phyloP scores from a whole-genome alignment of 2,888 invertebrate genomes.

The Pollenia amentaria region DNA sequence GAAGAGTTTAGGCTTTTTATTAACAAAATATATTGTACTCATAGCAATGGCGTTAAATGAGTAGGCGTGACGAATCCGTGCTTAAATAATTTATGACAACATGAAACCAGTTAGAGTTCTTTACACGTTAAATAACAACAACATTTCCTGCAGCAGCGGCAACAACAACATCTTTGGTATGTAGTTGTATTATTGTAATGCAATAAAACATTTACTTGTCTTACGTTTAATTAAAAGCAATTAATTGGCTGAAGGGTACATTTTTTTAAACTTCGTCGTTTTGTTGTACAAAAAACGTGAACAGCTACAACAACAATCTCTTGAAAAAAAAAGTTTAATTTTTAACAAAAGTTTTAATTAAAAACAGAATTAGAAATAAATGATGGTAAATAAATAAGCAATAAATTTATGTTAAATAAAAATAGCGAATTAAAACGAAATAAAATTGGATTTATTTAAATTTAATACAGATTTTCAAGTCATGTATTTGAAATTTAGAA shows the following conservation, averaged over 20 bases:
- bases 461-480: too few species aligned
- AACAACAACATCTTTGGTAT: not conserved
- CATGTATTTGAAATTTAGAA: too few species aligned
- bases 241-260: slow-evolving; percentile 69
- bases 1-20: slow-evolving; percentile 62
- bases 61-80: slow-evolving; percentile 76
- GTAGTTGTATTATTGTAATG: slow-evolving; percentile 44
- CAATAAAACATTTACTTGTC: slow-evolving; percentile 71
- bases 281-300: not conserved
- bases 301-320: not conserved
- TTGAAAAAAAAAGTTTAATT: not conserved
- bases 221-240: slow-evolving; percentile 72
- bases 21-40: slow-evolving; percentile 64
- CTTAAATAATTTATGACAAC: slow-evolving; percentile 74
- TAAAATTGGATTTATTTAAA: too few species aligned
- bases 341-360: slow-evolving; percentile 22
- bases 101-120: slow-evolving; percentile 69
- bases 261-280: slow-evolving; percentile 18
- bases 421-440: not conserved
- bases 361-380: slow-evolving; percentile 25
- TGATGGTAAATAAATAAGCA: not conserved
- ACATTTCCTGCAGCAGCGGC: slow-evolving; percentile 14
- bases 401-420: not conserved
- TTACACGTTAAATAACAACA: slow-evolving; percentile 56
- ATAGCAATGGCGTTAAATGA: slow-evolving; percentile 75